A percentile compares a stretch with the other conserved stretches of the same genome.
Conservation (phyloP, 2,113 vertebrate species). For the Trogon surrucura region DNA sequence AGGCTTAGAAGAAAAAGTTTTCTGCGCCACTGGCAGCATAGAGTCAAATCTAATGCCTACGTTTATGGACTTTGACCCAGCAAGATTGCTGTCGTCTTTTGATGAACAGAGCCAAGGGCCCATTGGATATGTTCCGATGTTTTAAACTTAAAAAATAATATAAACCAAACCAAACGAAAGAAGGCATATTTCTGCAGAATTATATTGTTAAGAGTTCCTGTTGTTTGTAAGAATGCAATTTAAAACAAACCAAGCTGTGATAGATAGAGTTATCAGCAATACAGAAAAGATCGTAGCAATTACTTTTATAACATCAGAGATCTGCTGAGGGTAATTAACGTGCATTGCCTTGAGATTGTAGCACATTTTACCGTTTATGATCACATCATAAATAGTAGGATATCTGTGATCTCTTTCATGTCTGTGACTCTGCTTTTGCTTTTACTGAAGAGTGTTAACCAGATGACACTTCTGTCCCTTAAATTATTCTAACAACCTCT, state of each 20-base stretch:
- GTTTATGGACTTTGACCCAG: neutral
- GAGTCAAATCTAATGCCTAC: neutral
- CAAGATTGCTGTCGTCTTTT: neutral
- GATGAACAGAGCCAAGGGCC: neutral
- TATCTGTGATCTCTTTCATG: slow-evolving; percentile 45
- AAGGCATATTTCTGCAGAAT: neutral
- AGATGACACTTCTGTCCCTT: slow-evolving; percentile 9
- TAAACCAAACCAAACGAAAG: too few species aligned
- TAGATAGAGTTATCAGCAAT: slow-evolving; percentile 5
- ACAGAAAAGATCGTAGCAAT: slow-evolving; percentile 2
- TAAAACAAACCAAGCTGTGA: neutral
- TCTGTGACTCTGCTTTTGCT: slow-evolving; percentile 18
- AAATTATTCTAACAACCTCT: neutral
- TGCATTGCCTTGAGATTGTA: neutral
- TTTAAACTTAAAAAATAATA: neutral
- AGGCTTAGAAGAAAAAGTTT: neutral
- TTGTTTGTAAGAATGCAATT: neutral
- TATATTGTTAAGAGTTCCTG: neutral
- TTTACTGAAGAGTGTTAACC: slow-evolving; percentile 9
- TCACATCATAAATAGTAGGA: slow-evolving; percentile 35
- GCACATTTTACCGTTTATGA: slow-evolving; percentile 21
- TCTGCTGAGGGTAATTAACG: slow-evolving; percentile 19
- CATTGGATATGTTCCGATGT: neutral
- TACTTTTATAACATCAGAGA: neutral
- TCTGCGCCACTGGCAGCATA: fast-evolving